Base-by-base conservation (phyloP, 2,888 invertebrate species). In the Nomada fucata region DNA sequence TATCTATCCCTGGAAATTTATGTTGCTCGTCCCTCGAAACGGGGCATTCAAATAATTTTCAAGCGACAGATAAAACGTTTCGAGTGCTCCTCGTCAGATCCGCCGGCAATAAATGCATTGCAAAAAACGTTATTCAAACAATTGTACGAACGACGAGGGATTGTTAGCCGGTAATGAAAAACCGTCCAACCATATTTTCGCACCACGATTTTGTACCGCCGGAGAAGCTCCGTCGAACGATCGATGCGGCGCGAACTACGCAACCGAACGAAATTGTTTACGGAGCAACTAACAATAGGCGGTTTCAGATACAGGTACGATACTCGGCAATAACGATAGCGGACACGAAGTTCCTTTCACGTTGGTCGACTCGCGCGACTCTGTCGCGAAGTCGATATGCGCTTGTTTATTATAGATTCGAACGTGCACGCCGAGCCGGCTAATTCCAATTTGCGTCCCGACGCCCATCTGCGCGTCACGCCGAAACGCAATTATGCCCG, bases 401-500 rank as follows among this genome's bases (percentile, higher is more conserved):
- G 26, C 42, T 20, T 26, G 64, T 74, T 78, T 63, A 64, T 68
- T 73, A 74, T 73, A 60, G 75, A 78, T 82, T 85, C 76, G 72
- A 76, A 57, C 60, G 65, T 69, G 60, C 52, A 71, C 74, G 20
- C 61, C 59, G 57, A 77, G 36, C 85, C 36, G 64, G 74, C 79
- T 83, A 86, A 87, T 86, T 82, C 78, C 65, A 79, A 82, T 86
- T 82, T 73, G 23, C 70, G 57, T 52, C 47, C 67, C 42, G 26
- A 70, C 20, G 53, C 65, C 61, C 36, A 65, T 71, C 42, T 67
- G 57, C 52, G 85, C 79, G 76, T 72, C 82, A 75, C 69, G 26
- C 29, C 60, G 44, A 57, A 86, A 86, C 82, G 67, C 60, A 79
- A 86, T 86, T 87, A 84, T 76, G 79, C 76, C 53, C 76, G 74